phyloP scores from a whole-genome alignment of 2,797 vertebrate species.

The Muscicapa striata region DNA sequence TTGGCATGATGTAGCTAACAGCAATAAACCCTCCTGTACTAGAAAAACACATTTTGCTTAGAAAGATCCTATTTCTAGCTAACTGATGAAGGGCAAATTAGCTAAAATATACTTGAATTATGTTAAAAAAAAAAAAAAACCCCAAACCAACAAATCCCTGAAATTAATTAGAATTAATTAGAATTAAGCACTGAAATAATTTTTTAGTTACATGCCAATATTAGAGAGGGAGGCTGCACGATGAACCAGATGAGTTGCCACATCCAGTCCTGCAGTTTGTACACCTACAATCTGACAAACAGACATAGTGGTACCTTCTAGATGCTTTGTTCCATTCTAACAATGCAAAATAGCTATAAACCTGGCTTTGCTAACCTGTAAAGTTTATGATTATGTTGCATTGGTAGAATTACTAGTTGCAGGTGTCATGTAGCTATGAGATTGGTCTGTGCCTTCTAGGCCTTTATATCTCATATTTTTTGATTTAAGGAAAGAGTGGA shows the following conservation, averaged over 20 bases:
- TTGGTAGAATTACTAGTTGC: not conserved
- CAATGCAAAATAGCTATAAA: not conserved
- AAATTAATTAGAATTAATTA: not conserved
- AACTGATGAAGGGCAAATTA: not conserved
- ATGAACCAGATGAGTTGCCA: not conserved
- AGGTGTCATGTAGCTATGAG: not conserved
- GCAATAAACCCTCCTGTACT: not conserved
- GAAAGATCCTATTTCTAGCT: not conserved
- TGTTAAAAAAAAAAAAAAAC: not conserved
- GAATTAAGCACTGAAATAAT: not conserved
- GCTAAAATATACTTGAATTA: not conserved
- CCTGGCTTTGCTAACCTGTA: not conserved
- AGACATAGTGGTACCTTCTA: not conserved
- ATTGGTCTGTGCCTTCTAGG: not conserved
- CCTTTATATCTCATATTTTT: not conserved
- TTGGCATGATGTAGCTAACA: not conserved
- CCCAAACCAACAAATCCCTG: fast-evolving
- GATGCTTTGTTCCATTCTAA: not conserved
- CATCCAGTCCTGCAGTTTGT: not conserved
- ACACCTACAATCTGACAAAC: fast-evolving
- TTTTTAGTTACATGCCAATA: not conserved
- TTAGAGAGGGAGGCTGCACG: not conserved
- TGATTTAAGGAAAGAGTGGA: not conserved
- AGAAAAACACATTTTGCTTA: not conserved
- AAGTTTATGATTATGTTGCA: not conserved